Base-by-base conservation (phyloP, 2,113 vertebrate species). In the Maccullochella peelii region DNA sequence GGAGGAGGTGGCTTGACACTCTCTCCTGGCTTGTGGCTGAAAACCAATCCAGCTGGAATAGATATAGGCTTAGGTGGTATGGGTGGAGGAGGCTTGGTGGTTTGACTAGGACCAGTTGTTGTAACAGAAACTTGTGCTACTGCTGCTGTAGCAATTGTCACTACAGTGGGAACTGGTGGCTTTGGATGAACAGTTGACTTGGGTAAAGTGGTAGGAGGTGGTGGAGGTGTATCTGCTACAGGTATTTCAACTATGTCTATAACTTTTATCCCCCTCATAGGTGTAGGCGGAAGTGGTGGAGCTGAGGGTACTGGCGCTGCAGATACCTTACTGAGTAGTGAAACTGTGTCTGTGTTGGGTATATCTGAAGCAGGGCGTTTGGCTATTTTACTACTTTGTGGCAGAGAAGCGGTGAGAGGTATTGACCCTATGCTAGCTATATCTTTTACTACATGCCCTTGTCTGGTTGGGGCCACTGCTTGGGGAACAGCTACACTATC, bases 21-120 rank as follows among this genome's bases (percentile, higher is more conserved):
- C 82, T 98, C 98, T 87, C 92, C 78, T 47, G 97, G 94, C 78
- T 96, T 98, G 76, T 99, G 97, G 81, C 94, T 97, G 87, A 99
- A 99, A 82, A 97, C 95, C 65, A 99, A 93, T 79, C 97, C 97
- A 83, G 96, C 95, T 90, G 97, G 98, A 95, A 98, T 97, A 77
- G 94, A 96, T 78, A 96, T 91, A 78, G 98, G 98, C 83, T 99
- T 99, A 47, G 98, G 98, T 83, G 98, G 98, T 72, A 99, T 97
- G 68, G 98, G 98, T 82, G 98, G 98, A 82, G 98, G 98, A 83
- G 96, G 80, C 92, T 97, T 98, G 66, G 89, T 47, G 11, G 74
- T 27, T 79, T 90, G 74, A 91, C 88, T 71, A 33, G 90, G 67
- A 20, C 91, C 90, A 68, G 83, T 38, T 33, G 84, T 50, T 91